Base-by-base conservation (phyloP, 2,797 vertebrate species). In the Aphelocoma californica region DNA sequence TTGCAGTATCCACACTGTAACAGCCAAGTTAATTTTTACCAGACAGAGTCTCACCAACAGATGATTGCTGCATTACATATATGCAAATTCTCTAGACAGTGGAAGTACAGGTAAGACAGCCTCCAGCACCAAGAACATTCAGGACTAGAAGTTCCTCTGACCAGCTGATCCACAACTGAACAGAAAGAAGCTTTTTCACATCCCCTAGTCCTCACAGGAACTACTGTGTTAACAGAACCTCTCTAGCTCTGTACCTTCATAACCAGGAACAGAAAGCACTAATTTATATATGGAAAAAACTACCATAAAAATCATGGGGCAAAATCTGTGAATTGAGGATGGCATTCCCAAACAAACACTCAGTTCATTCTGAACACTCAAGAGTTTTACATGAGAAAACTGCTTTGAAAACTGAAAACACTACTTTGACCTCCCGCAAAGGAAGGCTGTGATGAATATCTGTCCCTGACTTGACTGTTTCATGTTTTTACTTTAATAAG, bases 291-390 rank as follows among this genome's bases (percentile, higher is more conserved):
- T 4, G 9, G 10, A 12, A 83, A 62, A 64, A 80, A 44, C 0
- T 6, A 19, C 5, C 9, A 26, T 4, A 62, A 62, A 65, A 60
- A 65, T 40, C 1, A 2, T 11, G 4, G 18, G 7, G 7, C 2
- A 81, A 86, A 64, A 32, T 60, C 12, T 53, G 13, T 7, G 9
- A 69, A 50, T 3, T 36, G 12, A 56, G 6, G 15, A 48, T 51
- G 16, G 5, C 13, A 47, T 47, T 44, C 7, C 15, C 21, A 58
- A 56, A 75, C 10, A n/a, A 54, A 3, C 6, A 28, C 19, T 66
- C 32, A 56, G 31, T 57, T 81, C 5, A 47, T 56, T 73, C 18
- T 20, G 23, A 71, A 64, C 20, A n/a, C 13, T 51, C 16, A 31
- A 29, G 14, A 58, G 19, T 67, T 84, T 54, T 44, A 60, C 7